Percentiles rank a stretch among this genome's conserved stretches.
Evolutionary conservation across 2,797 vertebrate species (phyloP).

Genomic region (Hippocampus kuda): DNA sequence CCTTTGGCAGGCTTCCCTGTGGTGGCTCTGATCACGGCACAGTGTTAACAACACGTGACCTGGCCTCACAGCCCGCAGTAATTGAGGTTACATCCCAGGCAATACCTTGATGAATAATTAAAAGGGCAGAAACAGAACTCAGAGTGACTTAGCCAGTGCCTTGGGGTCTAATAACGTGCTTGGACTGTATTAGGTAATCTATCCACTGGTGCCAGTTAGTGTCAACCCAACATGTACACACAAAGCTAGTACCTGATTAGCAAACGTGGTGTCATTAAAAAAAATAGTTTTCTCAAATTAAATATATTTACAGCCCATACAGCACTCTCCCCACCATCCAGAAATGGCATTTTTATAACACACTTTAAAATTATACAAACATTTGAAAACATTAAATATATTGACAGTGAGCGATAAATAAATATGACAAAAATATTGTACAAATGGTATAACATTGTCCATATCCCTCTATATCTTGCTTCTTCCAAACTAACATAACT

Average conservation of each 20-base stretch:
- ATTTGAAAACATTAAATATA: no score
- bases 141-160: slow-evolving; percentile 53
- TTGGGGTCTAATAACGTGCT: slow-evolving; percentile 58
- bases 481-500: no score
- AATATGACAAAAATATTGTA: no score
- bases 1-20: slow-evolving; percentile 51
- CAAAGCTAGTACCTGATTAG: slow-evolving; percentile 7
- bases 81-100: slow-evolving; percentile 64
- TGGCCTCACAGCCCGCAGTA: slow-evolving; percentile 60
- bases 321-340: no score
- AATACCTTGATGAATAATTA: slow-evolving; percentile 65
- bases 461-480: no score
- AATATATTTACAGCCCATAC: no score
- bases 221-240: slow-evolving; percentile 23
- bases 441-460: no score
- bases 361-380: no score
- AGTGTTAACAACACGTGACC: slow-evolving; percentile 56
- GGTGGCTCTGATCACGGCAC: slow-evolving; percentile 51
- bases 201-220: slow-evolving; percentile 57
- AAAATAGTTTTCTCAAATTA: no score
- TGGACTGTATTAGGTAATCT: slow-evolving; percentile 59
- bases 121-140: slow-evolving; percentile 64
- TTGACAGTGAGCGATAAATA: no score
- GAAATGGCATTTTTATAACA: no score
- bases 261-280: no score